These are phyloP conservation scores for Platyscapa corneri DNA, from an alignment of 1,140 invertebrate genomes.

Conservation along the genomic window DNA sequence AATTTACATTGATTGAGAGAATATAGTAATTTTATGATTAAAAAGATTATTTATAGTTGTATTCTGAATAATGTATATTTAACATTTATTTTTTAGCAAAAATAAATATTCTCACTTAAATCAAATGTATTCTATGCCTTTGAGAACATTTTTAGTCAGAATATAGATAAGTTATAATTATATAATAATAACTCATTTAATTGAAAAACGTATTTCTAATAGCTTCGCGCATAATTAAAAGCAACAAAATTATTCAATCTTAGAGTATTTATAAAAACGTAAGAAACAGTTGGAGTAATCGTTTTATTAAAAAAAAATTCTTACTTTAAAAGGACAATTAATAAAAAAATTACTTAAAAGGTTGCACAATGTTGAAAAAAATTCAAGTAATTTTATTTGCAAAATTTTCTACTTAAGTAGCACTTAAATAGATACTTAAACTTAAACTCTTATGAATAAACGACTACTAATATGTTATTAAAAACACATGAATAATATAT, in stretches of 20 bases:
- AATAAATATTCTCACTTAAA: background rate
- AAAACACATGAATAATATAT: no score
- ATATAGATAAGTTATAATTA: no score
- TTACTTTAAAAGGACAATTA: background rate
- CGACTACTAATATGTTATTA: no score
- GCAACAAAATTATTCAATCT: no score
- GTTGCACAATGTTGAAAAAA: no score
- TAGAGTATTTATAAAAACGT: background rate
- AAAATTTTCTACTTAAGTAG: background rate
- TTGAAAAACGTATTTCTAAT: slow-evolving; percentile 9
- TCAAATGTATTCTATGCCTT: no score
- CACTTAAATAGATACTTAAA: background rate
- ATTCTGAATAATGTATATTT: background rate
- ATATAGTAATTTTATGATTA: background rate
- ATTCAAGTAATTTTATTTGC: background rate
- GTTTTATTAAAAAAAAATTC: no score
- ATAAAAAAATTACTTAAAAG: no score
- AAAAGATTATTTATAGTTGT: slow-evolving; percentile 1
- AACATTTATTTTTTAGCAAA: background rate
- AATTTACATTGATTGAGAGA: no score
- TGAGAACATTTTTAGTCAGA: no score
- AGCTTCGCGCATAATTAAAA: background rate
- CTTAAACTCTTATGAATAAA: no score
- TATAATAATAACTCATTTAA: background rate
- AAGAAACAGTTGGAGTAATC: no score